These are phyloP conservation scores for Carterocephalus palaemon DNA, from an alignment of 2,888 invertebrate species.

Conservation along the genomic window DNA sequence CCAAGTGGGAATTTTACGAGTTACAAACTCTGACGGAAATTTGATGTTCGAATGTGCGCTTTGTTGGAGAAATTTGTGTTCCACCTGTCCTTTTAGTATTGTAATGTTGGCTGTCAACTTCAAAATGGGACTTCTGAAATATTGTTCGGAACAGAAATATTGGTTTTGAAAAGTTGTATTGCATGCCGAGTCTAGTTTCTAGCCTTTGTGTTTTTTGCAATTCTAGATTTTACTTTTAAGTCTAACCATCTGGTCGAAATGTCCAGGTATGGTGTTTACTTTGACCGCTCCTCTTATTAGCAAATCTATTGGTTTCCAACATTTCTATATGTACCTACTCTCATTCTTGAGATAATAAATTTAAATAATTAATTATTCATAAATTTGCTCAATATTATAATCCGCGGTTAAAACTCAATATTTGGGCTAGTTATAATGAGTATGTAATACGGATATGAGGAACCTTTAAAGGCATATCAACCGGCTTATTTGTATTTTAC, in stretches of 20 bases:
- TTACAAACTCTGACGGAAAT: conserved; percentile 16
- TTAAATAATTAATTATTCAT: no score
- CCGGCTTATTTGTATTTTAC: no score
- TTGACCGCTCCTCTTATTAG: no score
- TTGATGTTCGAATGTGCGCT: conserved; percentile 20
- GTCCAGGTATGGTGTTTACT: no score
- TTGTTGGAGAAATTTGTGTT: conserved; percentile 20
- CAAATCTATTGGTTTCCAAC: no score
- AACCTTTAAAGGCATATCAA: no score
- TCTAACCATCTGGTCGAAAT: neutral
- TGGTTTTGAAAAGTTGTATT: conserved; percentile 12
- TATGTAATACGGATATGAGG: no score
- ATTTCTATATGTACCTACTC: no score
- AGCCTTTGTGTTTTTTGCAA: conserved; percentile 9
- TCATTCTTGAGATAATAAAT: no score
- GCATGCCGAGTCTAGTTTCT: conserved; percentile 15
- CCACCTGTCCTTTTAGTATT: conserved; percentile 20
- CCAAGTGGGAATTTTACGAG: conserved; percentile 3
- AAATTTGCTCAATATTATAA: no score
- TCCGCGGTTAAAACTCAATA: no score
- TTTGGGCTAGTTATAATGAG: no score
- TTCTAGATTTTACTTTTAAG: neutral
- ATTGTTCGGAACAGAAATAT: conserved; percentile 21
- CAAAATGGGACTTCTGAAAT: conserved; percentile 23
- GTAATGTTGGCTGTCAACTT: conserved; percentile 22